phyloP scores from a whole-genome alignment of 2,113 vertebrate species.

The Antechinus stuartii region DNA sequence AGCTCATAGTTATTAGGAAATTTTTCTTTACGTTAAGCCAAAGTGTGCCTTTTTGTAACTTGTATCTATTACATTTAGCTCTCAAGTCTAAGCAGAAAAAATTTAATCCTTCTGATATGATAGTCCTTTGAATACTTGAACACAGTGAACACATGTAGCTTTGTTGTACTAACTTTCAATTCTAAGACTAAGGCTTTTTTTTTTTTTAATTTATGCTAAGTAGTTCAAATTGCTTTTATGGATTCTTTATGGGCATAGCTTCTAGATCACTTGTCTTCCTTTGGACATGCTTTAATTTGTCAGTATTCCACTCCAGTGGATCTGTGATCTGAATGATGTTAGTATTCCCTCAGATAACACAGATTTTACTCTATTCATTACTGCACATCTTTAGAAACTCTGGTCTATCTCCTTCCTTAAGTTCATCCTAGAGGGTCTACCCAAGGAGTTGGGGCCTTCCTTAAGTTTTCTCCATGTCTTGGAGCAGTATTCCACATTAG shows the following conservation, averaged over 20 bases:
- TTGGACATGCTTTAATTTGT: too few relatives aligned
- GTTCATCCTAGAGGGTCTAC: not conserved
- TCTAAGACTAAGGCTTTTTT: too few relatives aligned
- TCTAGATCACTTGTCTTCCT: too few relatives aligned
- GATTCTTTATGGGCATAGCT: not conserved
- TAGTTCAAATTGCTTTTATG: not conserved
- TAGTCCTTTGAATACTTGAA: too few relatives aligned
- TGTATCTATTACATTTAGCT: not conserved
- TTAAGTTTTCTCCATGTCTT: not conserved
- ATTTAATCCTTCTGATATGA: too few relatives aligned
- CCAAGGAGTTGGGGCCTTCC: not conserved
- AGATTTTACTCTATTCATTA: not conserved
- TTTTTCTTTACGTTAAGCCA: too few relatives aligned
- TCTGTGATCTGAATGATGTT: not conserved
- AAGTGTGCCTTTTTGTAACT: not conserved
- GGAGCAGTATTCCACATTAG: not conserved
- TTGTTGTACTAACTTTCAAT: too few relatives aligned
- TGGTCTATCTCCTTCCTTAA: not conserved
- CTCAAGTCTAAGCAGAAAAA: too few relatives aligned
- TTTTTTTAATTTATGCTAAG: too few relatives aligned
- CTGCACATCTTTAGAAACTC: not conserved
- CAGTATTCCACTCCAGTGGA: not conserved
- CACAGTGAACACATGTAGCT: too few relatives aligned
- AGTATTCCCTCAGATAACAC: not conserved
- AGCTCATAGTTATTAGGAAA: not conserved